A percentile compares a stretch with the other conserved stretches of the same genome.
These are phyloP conservation scores for Odontomachus brunneus DNA, from an alignment of 1,140 invertebrate genomes.

Conservation along the genomic window DNA sequence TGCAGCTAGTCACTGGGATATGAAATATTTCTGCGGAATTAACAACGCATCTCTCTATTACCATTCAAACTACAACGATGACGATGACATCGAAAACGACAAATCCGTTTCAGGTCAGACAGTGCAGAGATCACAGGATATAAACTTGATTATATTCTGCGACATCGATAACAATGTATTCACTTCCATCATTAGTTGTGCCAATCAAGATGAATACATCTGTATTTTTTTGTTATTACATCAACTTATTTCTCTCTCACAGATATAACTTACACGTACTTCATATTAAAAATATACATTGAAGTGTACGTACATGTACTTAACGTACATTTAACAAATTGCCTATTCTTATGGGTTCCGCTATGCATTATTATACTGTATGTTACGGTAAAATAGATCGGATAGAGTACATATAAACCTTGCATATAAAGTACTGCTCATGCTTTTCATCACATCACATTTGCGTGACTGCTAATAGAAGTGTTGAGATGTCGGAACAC, in stretches of 20 bases:
- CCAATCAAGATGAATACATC: conserved; percentile 63
- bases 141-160: conserved; percentile 11
- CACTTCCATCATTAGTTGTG: conserved; percentile 59
- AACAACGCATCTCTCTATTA: neutral
- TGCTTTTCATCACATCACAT: conserved; percentile 60
- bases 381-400: conserved; percentile 76
- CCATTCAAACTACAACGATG: neutral
- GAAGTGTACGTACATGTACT: conserved; percentile 77
- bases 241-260: conserved; percentile 60
- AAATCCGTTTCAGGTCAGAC: neutral
- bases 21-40: conserved; percentile 16
- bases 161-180: conserved; percentile 22
- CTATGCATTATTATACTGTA: conserved; percentile 70
- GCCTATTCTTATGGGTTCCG: conserved; percentile 68
- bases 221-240: conserved; percentile 44
- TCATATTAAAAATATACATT: conserved; percentile 83
- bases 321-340: conserved; percentile 76
- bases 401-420: conserved; percentile 74
- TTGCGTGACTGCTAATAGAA: conserved; percentile 51
- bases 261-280: conserved; percentile 71
- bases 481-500: conserved; percentile 52
- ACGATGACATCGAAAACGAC: too few species aligned
- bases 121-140: conserved; percentile 21
- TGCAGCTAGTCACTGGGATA: conserved; percentile 26
- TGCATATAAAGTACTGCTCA: conserved; percentile 69